Evolutionary conservation across 92 coral and sea anemone genomes (phyloP), one percentile per base, ranked within the genome.

Genomic region (Heliopora coerulea): DNA sequence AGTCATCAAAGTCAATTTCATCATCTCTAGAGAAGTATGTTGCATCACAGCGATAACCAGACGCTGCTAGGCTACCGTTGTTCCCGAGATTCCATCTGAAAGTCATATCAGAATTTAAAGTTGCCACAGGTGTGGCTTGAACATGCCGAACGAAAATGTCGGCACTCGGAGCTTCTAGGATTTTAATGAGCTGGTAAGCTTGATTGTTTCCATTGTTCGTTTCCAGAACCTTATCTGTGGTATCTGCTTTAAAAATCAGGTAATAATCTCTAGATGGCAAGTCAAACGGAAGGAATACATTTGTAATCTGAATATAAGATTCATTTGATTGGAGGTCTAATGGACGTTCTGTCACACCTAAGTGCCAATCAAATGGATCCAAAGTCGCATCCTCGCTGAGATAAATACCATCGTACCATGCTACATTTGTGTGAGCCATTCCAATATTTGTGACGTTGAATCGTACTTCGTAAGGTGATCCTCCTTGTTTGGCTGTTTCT

Each of bases 11-110:
- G 65, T 88, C 90, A 90, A 90, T 86, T 21, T 23, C 49, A 25
- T 83, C 91, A 79, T 88, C 95, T 19, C 72, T 72, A 12, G 95
- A 88, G 1, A 88, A 73, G 78, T 86, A 86, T 11, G 81, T 83
- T 29, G 88, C 57, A 78, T 88, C 95, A 58, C 95, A 88, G 69
- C 86, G 86, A 65, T 86, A 88, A 15, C 95, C 95, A 42, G 70
- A 75, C 10, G 84, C 84, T 14, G 23, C 52, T 70, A 54, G 82
- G 62, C 88, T 86, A 33, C 95, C 95, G 54, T 88, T 88, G 81
- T 88, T 88, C 24, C 90, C 67, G 69, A 88, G 63, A 29, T 40
- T 74, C 95, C 95, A 88, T 54, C 54, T 54, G 20, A 86, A 76
- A 17, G 69, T 54, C 6, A 86, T 49, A 50, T 66, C 95, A 86